Conservation (phyloP, 2,113 vertebrate species). For the Alaudala cheleensis region DNA sequence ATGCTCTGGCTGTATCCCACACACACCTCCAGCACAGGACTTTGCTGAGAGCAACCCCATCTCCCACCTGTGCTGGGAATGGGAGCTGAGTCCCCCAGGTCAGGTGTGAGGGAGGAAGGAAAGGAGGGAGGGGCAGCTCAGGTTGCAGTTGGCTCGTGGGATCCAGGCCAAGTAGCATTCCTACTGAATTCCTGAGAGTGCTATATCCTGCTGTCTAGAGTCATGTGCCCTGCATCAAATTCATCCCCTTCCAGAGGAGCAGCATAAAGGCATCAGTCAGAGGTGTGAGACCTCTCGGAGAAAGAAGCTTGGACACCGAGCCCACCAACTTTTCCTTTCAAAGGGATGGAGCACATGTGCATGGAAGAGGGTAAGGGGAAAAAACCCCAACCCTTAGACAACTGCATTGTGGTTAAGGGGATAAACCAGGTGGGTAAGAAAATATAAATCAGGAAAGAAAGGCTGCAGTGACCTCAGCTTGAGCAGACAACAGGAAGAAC, state of each 20-base stretch:
- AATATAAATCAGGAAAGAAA: background rate
- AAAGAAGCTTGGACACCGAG: background rate
- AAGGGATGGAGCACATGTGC: rapidly evolving
- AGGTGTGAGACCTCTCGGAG: background rate
- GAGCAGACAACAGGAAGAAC: background rate
- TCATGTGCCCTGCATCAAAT: background rate
- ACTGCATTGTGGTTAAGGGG: background rate
- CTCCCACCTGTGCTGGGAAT: background rate
- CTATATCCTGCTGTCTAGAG: background rate
- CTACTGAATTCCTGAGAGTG: background rate
- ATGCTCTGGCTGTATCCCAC: background rate
- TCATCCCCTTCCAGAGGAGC: background rate
- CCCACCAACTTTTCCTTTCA: background rate
- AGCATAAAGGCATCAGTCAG: background rate
- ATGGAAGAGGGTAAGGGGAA: background rate
- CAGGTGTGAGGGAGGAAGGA: background rate
- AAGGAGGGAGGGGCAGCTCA: background rate
- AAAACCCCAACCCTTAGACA: rapidly evolving
- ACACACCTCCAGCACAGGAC: rapidly evolving
- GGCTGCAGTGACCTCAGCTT: background rate
- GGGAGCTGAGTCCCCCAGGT: background rate
- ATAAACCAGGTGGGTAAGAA: background rate
- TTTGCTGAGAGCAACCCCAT: background rate
- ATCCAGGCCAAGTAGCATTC: background rate
- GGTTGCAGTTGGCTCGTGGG: background rate